Conservation (phyloP, 1,140 invertebrate genomes). For the Drosophila sturtevanti region DNA sequence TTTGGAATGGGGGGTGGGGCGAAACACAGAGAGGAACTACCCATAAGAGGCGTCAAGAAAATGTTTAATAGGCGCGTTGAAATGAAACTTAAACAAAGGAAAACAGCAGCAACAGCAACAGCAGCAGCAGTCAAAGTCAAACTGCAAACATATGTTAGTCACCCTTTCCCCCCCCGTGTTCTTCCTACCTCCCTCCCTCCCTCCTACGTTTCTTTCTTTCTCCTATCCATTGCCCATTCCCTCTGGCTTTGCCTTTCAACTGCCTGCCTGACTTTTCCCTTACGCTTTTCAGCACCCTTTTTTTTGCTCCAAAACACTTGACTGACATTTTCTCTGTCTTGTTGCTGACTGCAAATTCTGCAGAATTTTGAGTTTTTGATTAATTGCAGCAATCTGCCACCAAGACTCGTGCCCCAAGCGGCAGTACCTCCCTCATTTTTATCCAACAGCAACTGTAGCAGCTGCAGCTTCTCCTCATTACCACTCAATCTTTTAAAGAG, state of each 20-base stretch:
- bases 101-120: conserved; percentile 28
- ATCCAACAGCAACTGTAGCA: neutral
- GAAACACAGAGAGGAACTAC: conserved; percentile 12
- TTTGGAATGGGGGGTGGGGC: neutral
- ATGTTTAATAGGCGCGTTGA: conserved; percentile 61
- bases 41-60: conserved; percentile 56
- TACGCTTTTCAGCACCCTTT: neutral
- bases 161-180: conserved; percentile 12
- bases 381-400: conserved; percentile 55
- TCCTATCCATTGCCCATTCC: conserved; percentile 22
- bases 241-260: conserved; percentile 8
- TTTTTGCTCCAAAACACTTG: neutral
- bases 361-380: conserved; percentile 59
- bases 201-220: conserved; percentile 6
- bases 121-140: conserved; percentile 19
- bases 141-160: conserved; percentile 57
- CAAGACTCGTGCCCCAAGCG: conserved; percentile 35
- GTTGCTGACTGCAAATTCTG: conserved; percentile 49
- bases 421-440: neutral
- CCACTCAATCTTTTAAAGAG: conserved; percentile 54
- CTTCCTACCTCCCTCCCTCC: neutral
- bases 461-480: conserved; percentile 37
- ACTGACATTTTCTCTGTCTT: conserved; percentile 39
- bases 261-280: too few species aligned
- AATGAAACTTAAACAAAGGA: conserved; percentile 65